Evolutionary conservation across 2,888 invertebrate genomes (phyloP).

Genomic region (Idaea dimidiata): DNA sequence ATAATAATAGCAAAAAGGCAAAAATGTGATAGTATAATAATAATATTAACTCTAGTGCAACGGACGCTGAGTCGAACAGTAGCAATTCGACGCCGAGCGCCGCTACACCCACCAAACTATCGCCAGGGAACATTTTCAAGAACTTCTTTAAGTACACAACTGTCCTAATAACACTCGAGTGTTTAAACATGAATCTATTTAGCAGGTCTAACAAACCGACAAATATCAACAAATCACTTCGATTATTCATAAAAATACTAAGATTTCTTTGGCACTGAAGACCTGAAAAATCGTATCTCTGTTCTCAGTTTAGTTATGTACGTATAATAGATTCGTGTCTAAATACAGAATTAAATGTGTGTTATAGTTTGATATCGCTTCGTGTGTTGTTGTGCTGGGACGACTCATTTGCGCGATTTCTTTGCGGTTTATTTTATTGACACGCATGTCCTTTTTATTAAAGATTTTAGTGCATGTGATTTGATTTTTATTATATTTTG

Average conservation of each 20-base stretch:
- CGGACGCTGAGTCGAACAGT: conserved; percentile 71
- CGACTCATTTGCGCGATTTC: conserved; percentile 31
- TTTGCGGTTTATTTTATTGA: conserved; percentile 7
- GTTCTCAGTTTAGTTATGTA: neutral
- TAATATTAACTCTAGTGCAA: conserved; percentile 48
- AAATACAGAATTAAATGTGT: conserved; percentile 39
- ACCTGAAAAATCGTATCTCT: neutral
- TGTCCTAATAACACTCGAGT: conserved; percentile 29
- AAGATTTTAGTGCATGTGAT: conserved; percentile 12
- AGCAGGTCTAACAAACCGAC: neutral
- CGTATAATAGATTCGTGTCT: conserved; percentile 38
- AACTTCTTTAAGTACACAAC: conserved; percentile 96
- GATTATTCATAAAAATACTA: neutral
- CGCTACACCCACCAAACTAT: conserved; percentile 86
- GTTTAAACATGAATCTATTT: conserved; percentile 43
- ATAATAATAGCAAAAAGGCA: too few relatives aligned
- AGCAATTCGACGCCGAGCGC: conserved; percentile 69
- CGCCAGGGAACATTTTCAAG: conserved; percentile 95
- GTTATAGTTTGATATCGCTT: conserved; percentile 39
- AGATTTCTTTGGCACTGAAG: neutral
- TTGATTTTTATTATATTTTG: conserved; percentile 12
- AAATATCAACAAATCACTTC: neutral
- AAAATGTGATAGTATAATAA: conserved; percentile 9
- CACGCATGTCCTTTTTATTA: conserved; percentile 23
- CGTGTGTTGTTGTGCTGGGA: conserved; percentile 40